Evolutionary conservation across 2,797 vertebrate genomes (phyloP), one percentile per base, ranked within the genome.

Genomic region (Centroberyx gerrardi): DNA sequence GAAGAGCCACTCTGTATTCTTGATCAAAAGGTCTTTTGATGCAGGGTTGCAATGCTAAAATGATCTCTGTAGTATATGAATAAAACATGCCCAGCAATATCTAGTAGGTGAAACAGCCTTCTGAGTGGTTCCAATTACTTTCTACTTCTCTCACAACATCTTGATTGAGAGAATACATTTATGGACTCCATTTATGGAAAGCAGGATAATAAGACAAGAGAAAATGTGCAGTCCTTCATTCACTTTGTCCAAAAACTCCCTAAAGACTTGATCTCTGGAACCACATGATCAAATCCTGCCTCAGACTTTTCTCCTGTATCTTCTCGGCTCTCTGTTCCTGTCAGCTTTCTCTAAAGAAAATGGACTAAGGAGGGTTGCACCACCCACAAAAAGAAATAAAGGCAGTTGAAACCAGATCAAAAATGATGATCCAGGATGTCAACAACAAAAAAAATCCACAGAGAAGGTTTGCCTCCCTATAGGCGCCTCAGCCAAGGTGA

Each of bases 401-500:
- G 1, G 14, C 15, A 48, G 14, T 17, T n/a, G 15, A 15, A 15
- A 5, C 46, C 4, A 48, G 17, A 48, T 15, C 46, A 48, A 49
- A 31, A 40, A 29, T 22, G 3, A 51, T 31, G 8, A 6, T 3
- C 2, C 6, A 51, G 40, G 38, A 64, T 12, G 5, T 59, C 46
- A 15, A 48, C 44, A 5, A 4, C 8, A 3, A 7, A 49, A 61
- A 46, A 42, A 10, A 42, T n/a, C 14, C 14, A n/a, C 15, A 42
- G n/a, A 60, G 5, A 67, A 46, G 29, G 38, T 17, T 31, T 33
- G 17, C 18, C 28, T 64, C 62, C 48, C 66, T 62, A 27, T 62
- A 69, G 55, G n/a, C 60, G 33, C 51, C 79, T 56, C 17, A 53
- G 66, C 82, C 84, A 91, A 93, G 88, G 90, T 93, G 91, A 92